Percentiles rank a stretch among this genome's conserved stretches.
Evolutionary conservation across 2,888 invertebrate species (phyloP).

Genomic region (Therioaphis trifolii): DNA sequence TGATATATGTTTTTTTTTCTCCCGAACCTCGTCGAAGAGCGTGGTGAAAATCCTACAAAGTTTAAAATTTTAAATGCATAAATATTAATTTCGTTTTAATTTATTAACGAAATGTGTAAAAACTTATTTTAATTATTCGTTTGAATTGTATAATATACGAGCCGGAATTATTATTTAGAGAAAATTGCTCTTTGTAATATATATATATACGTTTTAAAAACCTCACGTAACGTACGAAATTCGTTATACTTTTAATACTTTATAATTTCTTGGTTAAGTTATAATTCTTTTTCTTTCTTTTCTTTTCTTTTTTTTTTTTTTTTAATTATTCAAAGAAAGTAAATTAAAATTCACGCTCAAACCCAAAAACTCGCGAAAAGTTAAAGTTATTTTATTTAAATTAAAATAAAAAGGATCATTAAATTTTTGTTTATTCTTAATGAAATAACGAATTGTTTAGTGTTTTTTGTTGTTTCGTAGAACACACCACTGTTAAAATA

Average conservation of each 20-base stretch:
- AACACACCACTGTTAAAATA: too few species aligned
- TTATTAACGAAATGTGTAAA: background rate
- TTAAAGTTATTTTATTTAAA: constrained; percentile 20
- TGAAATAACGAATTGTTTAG: too few species aligned
- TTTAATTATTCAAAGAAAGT: constrained; percentile 39
- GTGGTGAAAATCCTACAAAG: too few species aligned
- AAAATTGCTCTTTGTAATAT: background rate
- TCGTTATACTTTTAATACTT: constrained; percentile 12
- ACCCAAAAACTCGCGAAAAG: constrained; percentile 14
- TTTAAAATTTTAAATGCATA: background rate
- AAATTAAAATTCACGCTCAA: constrained; percentile 19
- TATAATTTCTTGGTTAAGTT: constrained; percentile 16
- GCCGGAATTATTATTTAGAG: constrained; percentile 1
- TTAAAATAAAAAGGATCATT: background rate
- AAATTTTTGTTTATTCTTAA: too few species aligned
- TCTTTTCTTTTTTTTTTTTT: constrained; percentile 9
- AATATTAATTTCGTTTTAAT: background rate
- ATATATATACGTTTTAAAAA: background rate
- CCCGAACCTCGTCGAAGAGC: too few species aligned
- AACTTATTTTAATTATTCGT: background rate
- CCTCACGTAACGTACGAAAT: background rate
- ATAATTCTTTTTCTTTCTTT: constrained; percentile 24
- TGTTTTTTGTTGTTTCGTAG: too few species aligned
- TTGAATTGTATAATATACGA: background rate
- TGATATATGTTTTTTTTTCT: too few species aligned